phyloP scores from a whole-genome alignment of 1,140 invertebrate species.

The Fopius arisanus region DNA sequence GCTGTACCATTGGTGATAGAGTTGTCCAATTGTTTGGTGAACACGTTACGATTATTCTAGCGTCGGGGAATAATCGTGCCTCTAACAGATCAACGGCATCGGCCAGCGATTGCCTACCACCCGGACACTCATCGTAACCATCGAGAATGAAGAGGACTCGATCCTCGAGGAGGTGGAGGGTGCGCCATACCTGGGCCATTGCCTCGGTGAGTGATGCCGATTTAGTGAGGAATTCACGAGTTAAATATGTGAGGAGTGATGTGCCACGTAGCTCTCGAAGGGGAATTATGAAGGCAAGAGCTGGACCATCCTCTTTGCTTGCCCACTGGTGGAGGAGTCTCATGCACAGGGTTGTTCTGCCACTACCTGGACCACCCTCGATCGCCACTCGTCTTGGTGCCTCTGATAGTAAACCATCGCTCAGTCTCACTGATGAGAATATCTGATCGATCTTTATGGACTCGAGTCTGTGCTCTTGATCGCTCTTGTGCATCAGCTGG shows the following conservation, averaged over 20 bases:
- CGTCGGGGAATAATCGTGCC: slow-evolving; percentile 66
- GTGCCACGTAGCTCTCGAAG: slow-evolving; percentile 63
- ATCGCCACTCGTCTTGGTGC: slow-evolving; percentile 62
- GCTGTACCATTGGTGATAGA: slow-evolving; percentile 57
- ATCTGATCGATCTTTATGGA: slow-evolving; percentile 62
- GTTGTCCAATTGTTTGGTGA: slow-evolving; percentile 49
- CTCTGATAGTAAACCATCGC: slow-evolving; percentile 60
- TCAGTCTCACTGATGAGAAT: slow-evolving; percentile 58
- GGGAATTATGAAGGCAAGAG: slow-evolving; percentile 65
- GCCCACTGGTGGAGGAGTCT: slow-evolving; percentile 68
- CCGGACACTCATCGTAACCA: slow-evolving; percentile 65
- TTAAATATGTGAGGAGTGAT: slow-evolving; percentile 59
- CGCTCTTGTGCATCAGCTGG: slow-evolving; percentile 56
- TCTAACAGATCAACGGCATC: slow-evolving; percentile 66
- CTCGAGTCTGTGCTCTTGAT: slow-evolving; percentile 55
- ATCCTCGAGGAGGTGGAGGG: slow-evolving; percentile 62
- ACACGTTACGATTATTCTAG: slow-evolving; percentile 66
- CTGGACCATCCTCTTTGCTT: slow-evolving; percentile 59
- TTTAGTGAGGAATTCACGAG: slow-evolving; percentile 62
- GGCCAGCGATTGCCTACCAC: slow-evolving; percentile 55
- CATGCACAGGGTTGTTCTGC: slow-evolving; percentile 65
- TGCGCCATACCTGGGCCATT: slow-evolving; percentile 58
- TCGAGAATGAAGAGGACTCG: slow-evolving; percentile 67
- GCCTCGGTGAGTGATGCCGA: slow-evolving; percentile 48
- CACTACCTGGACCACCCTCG: slow-evolving; percentile 66